Base-by-base conservation (phyloP, 1,140 invertebrate genomes). In the Sesamia nonagrioides region DNA sequence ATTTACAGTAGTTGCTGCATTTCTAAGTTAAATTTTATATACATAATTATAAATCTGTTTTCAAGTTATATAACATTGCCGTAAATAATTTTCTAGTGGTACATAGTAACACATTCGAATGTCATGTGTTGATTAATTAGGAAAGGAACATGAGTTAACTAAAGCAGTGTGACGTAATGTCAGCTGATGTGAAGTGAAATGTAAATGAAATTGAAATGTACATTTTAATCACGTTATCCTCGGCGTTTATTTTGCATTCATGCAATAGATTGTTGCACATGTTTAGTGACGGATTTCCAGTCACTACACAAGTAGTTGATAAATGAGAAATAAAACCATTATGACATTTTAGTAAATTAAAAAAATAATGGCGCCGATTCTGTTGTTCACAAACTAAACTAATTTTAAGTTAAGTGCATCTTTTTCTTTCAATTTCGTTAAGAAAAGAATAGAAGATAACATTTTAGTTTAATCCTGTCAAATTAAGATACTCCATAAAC, bases 101-200 rank as follows among this genome's bases (percentile, higher is more conserved):
- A 50, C 3, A 27, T 50, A 69, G 66, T 69, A 13, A 69, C 21
- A 69, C 42, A 69, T 50, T 69, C 50, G 11, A 69, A 69, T 33
- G 21, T 50, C 18, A 13, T 42, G 18, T 68, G 6, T 27, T 66
- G n/a, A 45, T 18, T 69, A 69, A 69, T 50, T 50, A 27, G 9
- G 21, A 48, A 42, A 17, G 63, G 17, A 15, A 45, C 13, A 45
- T 11, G 0, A 33, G 15, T 42, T n/a, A 48, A 68, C 60, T 6
- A 27, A 18, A 21, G 7, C 52, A 56, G 21, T 56, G 27, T 27
- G 18, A 56, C 54, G 54, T 33, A 13, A 56, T 56, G 27, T 56
- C 9, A 56, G 18, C 54, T 56, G 17, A 27, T 61, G 18, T n/a
- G 37, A 0, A 21, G 8, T 21, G 21, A 56, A 56, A 4, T 9